Evolutionary conservation across 1,140 invertebrate genomes (phyloP).

Genomic region (Meloidogyne hapla): DNA sequence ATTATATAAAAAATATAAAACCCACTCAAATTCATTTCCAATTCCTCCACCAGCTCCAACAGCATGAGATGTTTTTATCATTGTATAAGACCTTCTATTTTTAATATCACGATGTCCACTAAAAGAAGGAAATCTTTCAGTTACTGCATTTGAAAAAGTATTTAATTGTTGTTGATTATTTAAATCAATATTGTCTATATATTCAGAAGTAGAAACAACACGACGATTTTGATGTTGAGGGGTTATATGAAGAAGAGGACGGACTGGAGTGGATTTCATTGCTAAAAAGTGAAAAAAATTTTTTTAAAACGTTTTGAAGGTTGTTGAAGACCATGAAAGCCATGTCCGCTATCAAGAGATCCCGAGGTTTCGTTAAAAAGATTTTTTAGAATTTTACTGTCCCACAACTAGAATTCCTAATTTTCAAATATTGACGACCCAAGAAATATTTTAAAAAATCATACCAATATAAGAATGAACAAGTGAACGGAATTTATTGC

Average conservation of each 20-base stretch:
- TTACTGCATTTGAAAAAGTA: neutral
- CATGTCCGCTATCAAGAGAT: too few relatives aligned
- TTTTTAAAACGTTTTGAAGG: too few relatives aligned
- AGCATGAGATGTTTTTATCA: neutral
- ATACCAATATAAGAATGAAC: constrained; percentile 52
- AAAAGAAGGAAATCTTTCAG: neutral
- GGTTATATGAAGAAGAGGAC: neutral
- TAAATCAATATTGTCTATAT: neutral
- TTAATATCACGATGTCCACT: neutral
- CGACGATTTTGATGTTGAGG: neutral
- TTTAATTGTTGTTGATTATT: neutral
- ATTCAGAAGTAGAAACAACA: constrained; percentile 1
- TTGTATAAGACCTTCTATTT: neutral
- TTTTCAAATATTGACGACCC: too few relatives aligned
- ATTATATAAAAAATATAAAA: too few relatives aligned
- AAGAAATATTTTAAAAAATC: neutral
- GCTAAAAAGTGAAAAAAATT: neutral
- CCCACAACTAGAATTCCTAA: too few relatives aligned
- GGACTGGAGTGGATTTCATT: neutral
- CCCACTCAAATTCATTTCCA: too few relatives aligned
- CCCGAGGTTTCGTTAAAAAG: too few relatives aligned
- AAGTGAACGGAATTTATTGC: constrained; percentile 47
- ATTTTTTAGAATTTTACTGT: too few relatives aligned
- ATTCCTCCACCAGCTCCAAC: neutral
- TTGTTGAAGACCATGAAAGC: too few relatives aligned